A percentile compares a stretch with the other conserved stretches of the same genome.
These are phyloP conservation scores for Erynnis tages DNA, from an alignment of 2,888 invertebrate genomes.

Conservation along the genomic window DNA sequence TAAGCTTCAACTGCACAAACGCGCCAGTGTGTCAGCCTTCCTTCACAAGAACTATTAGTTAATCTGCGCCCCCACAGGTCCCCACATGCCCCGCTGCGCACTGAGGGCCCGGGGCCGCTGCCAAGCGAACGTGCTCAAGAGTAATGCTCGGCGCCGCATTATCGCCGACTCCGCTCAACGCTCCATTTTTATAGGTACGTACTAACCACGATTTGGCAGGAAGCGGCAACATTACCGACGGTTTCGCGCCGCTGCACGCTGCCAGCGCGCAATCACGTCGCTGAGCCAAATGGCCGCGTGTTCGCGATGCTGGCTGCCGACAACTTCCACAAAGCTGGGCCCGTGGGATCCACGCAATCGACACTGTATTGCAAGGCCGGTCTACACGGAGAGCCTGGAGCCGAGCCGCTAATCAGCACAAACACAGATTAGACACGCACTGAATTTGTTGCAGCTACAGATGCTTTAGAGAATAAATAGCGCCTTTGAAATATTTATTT, in stretches of 20 bases:
- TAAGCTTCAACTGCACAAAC: not conserved
- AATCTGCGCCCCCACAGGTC: too few species aligned
- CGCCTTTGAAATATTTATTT: too few species aligned
- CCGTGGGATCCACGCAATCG: not conserved
- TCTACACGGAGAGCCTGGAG: too few species aligned
- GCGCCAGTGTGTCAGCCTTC: slow-evolving; percentile 3
- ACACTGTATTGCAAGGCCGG: too few species aligned
- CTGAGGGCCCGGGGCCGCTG: not conserved
- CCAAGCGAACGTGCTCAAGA: slow-evolving; percentile 9
- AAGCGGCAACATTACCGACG: not conserved
- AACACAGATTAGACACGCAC: too few species aligned
- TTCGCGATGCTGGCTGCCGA: not conserved
- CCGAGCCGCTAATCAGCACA: too few species aligned
- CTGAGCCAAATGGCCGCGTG: not conserved
- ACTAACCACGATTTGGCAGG: slow-evolving; percentile 10
- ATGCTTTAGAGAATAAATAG: too few species aligned
- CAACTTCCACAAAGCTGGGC: not conserved
- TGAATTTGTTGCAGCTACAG: too few species aligned
- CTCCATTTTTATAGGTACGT: too few species aligned
- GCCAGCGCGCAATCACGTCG: not conserved
- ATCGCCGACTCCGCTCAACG: not conserved
- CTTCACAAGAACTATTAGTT: too few species aligned
- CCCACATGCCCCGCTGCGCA: too few species aligned
- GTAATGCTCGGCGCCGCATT: slow-evolving; percentile 3
- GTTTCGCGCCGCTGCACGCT: not conserved